Conservation (phyloP, 2,888 invertebrate genomes). For the Itoplectis maculator region DNA sequence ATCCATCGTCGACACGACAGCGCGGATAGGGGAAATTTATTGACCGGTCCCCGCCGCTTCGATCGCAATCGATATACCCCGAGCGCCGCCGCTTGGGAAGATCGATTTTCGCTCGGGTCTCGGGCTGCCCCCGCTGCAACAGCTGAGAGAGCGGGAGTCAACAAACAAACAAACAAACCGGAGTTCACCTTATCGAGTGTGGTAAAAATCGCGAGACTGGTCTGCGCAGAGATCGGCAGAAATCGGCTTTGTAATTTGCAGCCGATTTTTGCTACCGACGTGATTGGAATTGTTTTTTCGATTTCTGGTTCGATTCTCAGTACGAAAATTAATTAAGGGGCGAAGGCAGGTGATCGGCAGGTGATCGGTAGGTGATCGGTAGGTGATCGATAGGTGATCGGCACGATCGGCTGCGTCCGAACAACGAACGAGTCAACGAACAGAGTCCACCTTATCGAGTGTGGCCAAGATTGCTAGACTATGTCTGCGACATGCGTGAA, state of each 20-base stretch:
- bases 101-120: constrained; percentile 46
- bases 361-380: too few relatives aligned
- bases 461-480: too few relatives aligned
- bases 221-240: not conserved
- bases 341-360: not conserved
- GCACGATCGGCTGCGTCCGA: too few relatives aligned
- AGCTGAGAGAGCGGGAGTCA: too few relatives aligned
- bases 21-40: constrained; percentile 72
- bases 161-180: not conserved
- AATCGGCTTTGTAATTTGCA: not conserved
- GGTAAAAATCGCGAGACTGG: too few relatives aligned
- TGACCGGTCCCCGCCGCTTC: constrained; percentile 59
- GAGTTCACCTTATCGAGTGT: not conserved
- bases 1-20: constrained; percentile 67
- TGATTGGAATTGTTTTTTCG: constrained; percentile 8
- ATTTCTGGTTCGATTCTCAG: not conserved
- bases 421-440: too few relatives aligned
- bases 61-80: constrained; percentile 61
- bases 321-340: constrained; percentile 8
- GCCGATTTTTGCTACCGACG: constrained; percentile 35
- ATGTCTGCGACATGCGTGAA: too few relatives aligned
- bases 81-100: constrained; percentile 23
- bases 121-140: too few relatives aligned
- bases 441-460: too few relatives aligned
- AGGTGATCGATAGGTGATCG: too few relatives aligned